Evolutionary conservation across 2,888 invertebrate species (phyloP), one percentile per base, ranked within the genome.

Genomic region (Eristalis tenax): DNA sequence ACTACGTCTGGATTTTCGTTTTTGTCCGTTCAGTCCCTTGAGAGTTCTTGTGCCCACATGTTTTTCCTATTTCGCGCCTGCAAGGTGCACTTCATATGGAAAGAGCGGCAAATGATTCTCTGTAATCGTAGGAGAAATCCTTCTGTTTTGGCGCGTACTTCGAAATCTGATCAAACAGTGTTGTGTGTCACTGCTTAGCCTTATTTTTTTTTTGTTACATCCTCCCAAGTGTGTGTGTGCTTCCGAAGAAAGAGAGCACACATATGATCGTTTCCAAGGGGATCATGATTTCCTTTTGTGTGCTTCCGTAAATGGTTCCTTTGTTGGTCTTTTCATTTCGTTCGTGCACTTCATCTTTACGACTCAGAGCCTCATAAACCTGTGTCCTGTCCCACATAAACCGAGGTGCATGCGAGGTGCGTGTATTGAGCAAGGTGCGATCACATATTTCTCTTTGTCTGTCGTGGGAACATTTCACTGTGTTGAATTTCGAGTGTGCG

Each of bases 351-450:
- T 18, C 40, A 73, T 23, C 38, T 65, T 59, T 18, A 28, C 66
- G 65, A 35, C 38, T 50, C 50, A 56, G 26, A 23, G 69, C n/a
- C 74, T 83, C 77, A 74, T 86, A 83, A 86, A 86, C 85, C 85
- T 78, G n/a, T n/a, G n/a, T n/a, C n/a, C n/a, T 83, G 83, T 86
- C 86, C 78, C 83, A 63, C 75, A 71, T 84, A 81, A 85, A 66
- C 57, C 43, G 63, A 77, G 76, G 76, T 77, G 71, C 73, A 86
- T 83, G 82, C 82, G 85, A 85, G 85, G 85, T 85, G 85, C 85
- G 82, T 85, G 82, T 85, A 71, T 82, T 63, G 82, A 82, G 85
- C 86, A 86, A 86, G 86, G 86, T 86, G 86, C 86, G 64, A 83
- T 77, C 40, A 63, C 63, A 75, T 71, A 26, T 23, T 61, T 61